Evolutionary conservation across 2,888 invertebrate species (phyloP), one percentile per base, ranked within the genome.

Genomic region (Amblyteles armatorius): DNA sequence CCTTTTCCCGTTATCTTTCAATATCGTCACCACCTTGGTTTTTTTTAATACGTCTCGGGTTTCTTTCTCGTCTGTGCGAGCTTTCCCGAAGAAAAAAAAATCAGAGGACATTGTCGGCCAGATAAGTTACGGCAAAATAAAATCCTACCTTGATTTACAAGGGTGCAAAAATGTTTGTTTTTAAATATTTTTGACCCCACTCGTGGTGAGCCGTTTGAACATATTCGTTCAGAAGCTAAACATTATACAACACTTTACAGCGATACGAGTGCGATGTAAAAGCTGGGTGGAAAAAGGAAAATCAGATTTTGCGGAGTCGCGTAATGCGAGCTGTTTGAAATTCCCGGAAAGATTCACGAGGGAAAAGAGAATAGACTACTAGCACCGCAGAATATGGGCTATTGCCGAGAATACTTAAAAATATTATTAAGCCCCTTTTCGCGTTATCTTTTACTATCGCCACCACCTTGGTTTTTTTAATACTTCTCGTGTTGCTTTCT

Each of bases 261-360:
- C 65, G 19, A 55, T 22, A 29, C 4, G 5, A 60, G 22, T 44
- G 63, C 22, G 11, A 52, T 67, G 67, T 29, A 65, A 79, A 65
- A 72, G 40, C 52, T 71, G 7, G 36, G 36, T 44, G 60, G 16
- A 16, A 13, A 65, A 68, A 67, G 48, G 80, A 40, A 67, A 80
- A 67, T 74, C 55, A 69, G 36, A 68, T 81, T 44, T 57, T 67
- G 52, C 33, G 71, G 69, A 79, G 79, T 60, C 79, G 74, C 50
- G 71, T 48, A 67, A 48, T 69, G 77, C 48, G 76, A 83, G 60
- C 50, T 77, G 79, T 63, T 79, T 69, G 79, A 69, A 83, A 77
- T 80, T 55, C 77, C 65, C 74, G 60, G 57, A 65, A 79, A 82
- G 78, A 85, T 83, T 85, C 83, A 79, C 79, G 60, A 74, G 82